Evolutionary conservation across 2,113 vertebrate genomes (phyloP).

Genomic region (Actenoides lindsayi): DNA sequence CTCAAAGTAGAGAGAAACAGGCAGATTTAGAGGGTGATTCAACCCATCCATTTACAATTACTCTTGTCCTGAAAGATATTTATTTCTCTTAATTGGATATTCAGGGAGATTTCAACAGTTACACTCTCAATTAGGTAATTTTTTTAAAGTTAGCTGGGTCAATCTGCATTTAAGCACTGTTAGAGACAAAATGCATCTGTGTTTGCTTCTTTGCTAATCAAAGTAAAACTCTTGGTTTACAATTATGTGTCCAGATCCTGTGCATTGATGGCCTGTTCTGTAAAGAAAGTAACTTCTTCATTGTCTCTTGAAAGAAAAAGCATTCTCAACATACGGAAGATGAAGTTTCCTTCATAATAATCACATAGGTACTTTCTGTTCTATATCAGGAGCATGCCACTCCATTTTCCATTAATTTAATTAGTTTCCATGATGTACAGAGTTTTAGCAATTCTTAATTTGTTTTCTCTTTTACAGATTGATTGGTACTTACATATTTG

Average conservation of each 20-base stretch:
- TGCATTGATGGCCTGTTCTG: background rate
- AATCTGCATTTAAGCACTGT: background rate
- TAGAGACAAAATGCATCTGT: background rate
- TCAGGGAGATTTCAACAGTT: background rate
- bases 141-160: background rate
- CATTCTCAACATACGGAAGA: background rate
- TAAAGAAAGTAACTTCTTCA: background rate
- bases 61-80: background rate
- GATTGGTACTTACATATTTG: background rate
- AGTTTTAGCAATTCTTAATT: background rate
- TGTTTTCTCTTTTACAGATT: constrained; percentile 1
- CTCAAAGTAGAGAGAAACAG: background rate
- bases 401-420: background rate
- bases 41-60: background rate
- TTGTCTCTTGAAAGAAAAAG: background rate
- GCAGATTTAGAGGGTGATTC: background rate
- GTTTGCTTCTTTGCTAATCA: background rate
- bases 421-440: background rate
- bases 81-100: background rate
- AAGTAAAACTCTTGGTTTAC: background rate
- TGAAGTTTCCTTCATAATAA: background rate
- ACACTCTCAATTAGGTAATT: background rate
- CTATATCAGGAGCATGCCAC: background rate
- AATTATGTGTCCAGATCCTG: background rate
- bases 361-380: background rate